Percentiles rank a stretch among this genome's conserved stretches.
Evolutionary conservation across 2,797 vertebrate genomes (phyloP).

Genomic region (Vultur gryphus): DNA sequence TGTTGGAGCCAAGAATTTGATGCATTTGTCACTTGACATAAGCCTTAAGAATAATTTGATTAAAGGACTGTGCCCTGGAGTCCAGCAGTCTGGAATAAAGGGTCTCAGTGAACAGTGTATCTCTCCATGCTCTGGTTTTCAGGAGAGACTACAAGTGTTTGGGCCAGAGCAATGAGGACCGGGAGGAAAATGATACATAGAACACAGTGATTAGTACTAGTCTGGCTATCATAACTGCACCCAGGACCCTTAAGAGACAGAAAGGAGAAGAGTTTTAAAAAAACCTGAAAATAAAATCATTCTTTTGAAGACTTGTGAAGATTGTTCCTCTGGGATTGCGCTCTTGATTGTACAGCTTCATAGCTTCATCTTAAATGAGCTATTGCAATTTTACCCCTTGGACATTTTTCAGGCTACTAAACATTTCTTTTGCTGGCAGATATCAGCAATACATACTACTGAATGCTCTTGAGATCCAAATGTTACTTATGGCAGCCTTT

Average conservation of each 20-base stretch:
- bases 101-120: not conserved
- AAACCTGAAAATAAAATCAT: not conserved
- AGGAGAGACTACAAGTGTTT: not conserved
- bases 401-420: not conserved
- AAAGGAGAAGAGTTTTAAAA: not conserved
- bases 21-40: not conserved
- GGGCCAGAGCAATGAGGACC: not conserved
- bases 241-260: not conserved
- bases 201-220: not conserved
- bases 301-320: not conserved
- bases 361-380: not conserved
- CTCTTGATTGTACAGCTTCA: not conserved
- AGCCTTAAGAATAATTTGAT: not conserved
- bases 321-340: not conserved
- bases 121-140: not conserved
- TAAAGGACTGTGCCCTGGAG: not conserved
- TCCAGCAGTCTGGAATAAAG: not conserved
- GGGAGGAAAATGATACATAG: not conserved
- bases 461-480: not conserved
- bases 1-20: not conserved
- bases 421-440: not conserved
- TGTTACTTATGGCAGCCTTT: not conserved
- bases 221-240: not conserved
- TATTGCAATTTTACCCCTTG: not conserved
- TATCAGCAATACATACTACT: not conserved